phyloP scores from a whole-genome alignment of 2,113 vertebrate genomes.

The Sus scrofa region DNA sequence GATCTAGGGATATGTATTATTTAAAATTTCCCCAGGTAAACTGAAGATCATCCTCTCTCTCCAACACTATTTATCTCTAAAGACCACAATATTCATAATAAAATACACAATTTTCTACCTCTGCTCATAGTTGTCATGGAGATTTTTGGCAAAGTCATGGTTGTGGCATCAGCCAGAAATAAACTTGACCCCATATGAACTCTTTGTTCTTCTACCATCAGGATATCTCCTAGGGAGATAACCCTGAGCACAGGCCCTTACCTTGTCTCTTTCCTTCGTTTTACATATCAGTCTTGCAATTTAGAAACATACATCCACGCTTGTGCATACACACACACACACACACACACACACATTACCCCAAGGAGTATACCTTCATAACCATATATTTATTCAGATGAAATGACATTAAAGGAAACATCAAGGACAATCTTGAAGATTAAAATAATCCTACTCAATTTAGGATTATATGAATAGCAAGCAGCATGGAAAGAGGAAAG shows the following conservation, averaged over 20 bases:
- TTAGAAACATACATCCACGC: neutral
- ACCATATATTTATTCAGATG: neutral
- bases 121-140: neutral
- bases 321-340: neutral
- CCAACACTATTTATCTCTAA: neutral
- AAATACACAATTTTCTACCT: neutral
- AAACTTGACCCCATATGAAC: neutral
- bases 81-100: neutral
- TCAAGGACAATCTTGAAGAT: neutral
- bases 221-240: neutral
- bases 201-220: neutral
- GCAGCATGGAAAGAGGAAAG: neutral
- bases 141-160: neutral
- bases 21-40: neutral
- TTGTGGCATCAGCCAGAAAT: neutral
- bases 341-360: no score
- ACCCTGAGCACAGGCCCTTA: no score
- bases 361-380: neutral
- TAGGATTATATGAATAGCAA: neutral
- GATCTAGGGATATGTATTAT: neutral
- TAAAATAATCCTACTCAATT: neutral
- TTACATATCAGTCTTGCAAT: neutral
- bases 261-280: neutral
- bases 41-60: neutral
- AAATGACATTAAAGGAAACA: neutral